A percentile compares a stretch with the other conserved stretches of the same genome.
Conservation (phyloP, 2,797 vertebrate genomes). For the Artibeus jamaicensis region DNA sequence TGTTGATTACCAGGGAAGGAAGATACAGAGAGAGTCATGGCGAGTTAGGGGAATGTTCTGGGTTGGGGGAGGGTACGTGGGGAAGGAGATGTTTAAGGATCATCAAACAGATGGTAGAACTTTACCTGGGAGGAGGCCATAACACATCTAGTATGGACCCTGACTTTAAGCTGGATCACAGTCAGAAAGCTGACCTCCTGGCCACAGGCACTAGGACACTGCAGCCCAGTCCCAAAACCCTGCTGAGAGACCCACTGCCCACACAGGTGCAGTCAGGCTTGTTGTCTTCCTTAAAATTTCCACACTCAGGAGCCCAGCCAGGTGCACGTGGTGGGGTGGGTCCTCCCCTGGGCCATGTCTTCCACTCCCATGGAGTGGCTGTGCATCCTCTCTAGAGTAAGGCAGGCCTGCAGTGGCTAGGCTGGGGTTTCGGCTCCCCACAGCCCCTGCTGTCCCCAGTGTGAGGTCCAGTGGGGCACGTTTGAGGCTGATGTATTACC, state of each 20-base stretch:
- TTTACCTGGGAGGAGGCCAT: no score
- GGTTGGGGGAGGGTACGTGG: not conserved
- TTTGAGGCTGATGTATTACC: not conserved
- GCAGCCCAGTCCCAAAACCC: not conserved
- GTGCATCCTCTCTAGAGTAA: slow-evolving; percentile 72
- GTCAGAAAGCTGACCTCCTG: not conserved
- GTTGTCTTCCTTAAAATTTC: slow-evolving; percentile 76
- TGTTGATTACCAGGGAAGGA: not conserved
- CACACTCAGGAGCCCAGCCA: slow-evolving; percentile 59
- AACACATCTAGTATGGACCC: no score
- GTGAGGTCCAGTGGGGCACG: not conserved
- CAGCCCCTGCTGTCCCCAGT: not conserved
- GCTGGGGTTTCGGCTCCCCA: slow-evolving; percentile 5
- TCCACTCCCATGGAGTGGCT: slow-evolving; percentile 79
- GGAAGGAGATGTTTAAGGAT: not conserved
- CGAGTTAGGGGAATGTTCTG: accelerated
- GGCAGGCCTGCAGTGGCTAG: slow-evolving; percentile 81
- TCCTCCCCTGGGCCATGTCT: slow-evolving; percentile 43
- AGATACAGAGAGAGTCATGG: not conserved
- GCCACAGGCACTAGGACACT: accelerated
- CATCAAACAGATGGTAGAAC: not conserved
- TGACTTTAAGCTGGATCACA: not conserved
- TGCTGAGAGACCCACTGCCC: not conserved
- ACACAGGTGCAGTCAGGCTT: accelerated
- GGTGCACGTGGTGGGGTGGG: slow-evolving; percentile 8